Conservation (phyloP, 2,113 vertebrate species). For the Psephotus haematonotus region DNA sequence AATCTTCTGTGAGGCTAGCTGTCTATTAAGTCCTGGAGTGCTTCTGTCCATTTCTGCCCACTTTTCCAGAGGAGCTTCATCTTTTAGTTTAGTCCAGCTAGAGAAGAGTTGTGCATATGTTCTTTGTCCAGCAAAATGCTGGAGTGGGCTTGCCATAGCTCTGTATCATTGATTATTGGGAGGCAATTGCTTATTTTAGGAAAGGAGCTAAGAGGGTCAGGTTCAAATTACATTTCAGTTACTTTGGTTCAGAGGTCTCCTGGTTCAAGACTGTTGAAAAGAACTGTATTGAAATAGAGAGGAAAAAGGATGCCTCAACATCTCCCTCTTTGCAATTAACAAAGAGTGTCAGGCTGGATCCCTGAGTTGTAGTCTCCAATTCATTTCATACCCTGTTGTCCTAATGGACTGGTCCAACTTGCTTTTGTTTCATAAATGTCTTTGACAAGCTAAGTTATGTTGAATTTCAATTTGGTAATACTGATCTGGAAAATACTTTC, state of each 20-base stretch:
- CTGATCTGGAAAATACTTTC: not conserved
- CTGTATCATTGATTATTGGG: not conserved
- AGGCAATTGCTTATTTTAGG: not conserved
- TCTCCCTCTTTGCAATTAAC: not conserved
- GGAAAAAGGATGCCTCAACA: not conserved
- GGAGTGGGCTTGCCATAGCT: not conserved
- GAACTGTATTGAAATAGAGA: not conserved
- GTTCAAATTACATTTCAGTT: not conserved
- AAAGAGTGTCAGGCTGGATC: not conserved
- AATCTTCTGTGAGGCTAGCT: not conserved
- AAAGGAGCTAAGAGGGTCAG: not conserved
- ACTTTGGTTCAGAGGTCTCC: not conserved
- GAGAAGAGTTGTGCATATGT: fast-evolving
- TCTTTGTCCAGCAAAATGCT: not conserved
- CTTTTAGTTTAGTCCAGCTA: not conserved
- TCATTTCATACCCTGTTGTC: not conserved
- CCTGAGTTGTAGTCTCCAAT: not conserved
- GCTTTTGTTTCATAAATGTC: not conserved
- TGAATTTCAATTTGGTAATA: not conserved
- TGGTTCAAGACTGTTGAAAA: not conserved
- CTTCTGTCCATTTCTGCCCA: not conserved
- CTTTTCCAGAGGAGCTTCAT: not conserved
- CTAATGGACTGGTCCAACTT: not conserved
- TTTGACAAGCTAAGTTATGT: not conserved
- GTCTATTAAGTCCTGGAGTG: not conserved